Base-by-base conservation (phyloP, 2,113 vertebrate species). In the Anguilla rostrata region DNA sequence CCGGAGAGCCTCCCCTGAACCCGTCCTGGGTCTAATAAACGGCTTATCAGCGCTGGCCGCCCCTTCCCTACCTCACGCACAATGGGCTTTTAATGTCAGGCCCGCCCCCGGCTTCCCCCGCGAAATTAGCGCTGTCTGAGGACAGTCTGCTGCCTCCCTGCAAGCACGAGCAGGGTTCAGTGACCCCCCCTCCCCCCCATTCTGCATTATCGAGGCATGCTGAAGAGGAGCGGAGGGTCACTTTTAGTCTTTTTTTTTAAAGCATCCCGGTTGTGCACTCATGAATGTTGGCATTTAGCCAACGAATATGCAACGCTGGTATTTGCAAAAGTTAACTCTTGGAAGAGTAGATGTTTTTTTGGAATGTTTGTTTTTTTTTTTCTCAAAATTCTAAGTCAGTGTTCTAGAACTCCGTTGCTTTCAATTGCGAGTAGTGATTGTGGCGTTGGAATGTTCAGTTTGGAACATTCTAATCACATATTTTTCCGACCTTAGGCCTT, bases 1-100 rank as follows among this genome's bases (percentile, higher is more conserved):
- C 29, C 84, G 26, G 34, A 84, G 57, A 85, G 86, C 89, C 66
- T 90, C 89, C 15, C 26, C 87, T 84, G 80, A 78, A 82, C 85
- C 85, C 60, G 86, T 63, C 29, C 29, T 60, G 15, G 29, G 6
- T 20, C 49, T 22, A 29, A 29, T n/a, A 16, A 46, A 84, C 18
- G 16, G 34, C 5, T 16, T 4, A 16, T 12, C 71, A 56, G 34
- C 39, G 11, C 75, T 39, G 46, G 26, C 41, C 5, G 43, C 71
- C n/a, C 84, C 75, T 12, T 14, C 11, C 15, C 71, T 34, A 14
- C 12, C 71, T 29, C 26, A 75, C 71, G 11, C 26, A 14, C 11
- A 34, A n/a, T 75, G 34, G n/a, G 9, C n/a, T 66, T 20, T 22
- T 20, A 75, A 75, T 29, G n/a, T 1, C 71, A 29, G 3, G 26